Percentiles rank a stretch among this genome's conserved stretches.
Evolutionary conservation across 2,797 vertebrate genomes (phyloP).

Genomic region (Alosa sapidissima): DNA sequence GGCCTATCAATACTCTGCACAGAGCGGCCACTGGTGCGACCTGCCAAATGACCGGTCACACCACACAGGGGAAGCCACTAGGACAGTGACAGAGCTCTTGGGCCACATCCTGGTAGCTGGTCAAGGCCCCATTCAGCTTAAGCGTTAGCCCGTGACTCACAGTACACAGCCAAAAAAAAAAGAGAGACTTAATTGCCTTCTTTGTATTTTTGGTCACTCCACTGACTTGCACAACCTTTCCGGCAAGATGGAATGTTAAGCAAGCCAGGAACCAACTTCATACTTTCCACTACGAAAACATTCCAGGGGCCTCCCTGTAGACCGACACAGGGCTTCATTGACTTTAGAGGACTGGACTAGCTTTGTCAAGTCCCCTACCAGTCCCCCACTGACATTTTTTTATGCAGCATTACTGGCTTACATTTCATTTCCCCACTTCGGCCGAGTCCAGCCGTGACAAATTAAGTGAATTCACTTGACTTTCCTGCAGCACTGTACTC

Average conservation of each 20-base stretch:
- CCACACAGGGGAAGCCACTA: not conserved
- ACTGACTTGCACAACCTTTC: not conserved
- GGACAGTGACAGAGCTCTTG: not conserved
- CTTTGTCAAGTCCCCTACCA: not conserved
- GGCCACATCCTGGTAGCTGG: not conserved
- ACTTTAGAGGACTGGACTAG: not conserved
- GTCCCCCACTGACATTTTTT: not conserved
- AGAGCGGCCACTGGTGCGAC: not conserved
- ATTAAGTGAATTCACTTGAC: not conserved
- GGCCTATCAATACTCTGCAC: not conserved
- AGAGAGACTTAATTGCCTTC: not conserved
- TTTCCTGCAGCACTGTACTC: not conserved
- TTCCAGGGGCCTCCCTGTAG: not conserved
- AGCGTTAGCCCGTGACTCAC: not conserved
- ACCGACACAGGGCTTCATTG: not conserved
- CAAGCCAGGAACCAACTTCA: not conserved
- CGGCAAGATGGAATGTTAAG: not conserved
- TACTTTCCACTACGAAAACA: constrained; percentile 8
- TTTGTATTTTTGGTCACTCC: not conserved
- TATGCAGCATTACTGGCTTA: not conserved
- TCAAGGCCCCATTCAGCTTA: not conserved
- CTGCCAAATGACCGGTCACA: not conserved
- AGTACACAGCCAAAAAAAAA: not conserved
- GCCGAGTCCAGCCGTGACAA: not conserved
- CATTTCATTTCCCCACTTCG: not conserved